Conservation (phyloP, 2,888 invertebrate species). For the Brachyptera putata region DNA sequence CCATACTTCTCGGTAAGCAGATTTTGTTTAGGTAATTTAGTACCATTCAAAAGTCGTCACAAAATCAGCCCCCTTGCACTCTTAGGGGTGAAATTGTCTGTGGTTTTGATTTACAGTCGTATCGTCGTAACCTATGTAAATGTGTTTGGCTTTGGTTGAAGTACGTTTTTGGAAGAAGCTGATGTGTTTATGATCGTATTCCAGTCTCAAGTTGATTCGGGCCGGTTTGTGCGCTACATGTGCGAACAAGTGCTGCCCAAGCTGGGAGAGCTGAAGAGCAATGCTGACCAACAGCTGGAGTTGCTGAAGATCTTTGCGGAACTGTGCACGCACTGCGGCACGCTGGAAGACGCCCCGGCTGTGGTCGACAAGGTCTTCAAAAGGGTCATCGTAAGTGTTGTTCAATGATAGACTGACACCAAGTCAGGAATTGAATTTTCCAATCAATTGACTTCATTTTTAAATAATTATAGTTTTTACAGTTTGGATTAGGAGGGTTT, state of each 20-base stretch:
- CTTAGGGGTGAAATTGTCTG: background rate
- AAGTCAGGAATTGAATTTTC: conserved; percentile 7
- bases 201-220: conserved; percentile 80
- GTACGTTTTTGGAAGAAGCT: too few species aligned
- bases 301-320: conserved; percentile 84
- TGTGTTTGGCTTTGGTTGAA: too few species aligned
- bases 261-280: conserved; percentile 62
- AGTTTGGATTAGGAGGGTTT: too few species aligned
- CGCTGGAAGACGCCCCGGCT: conserved; percentile 66
- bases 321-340: conserved; percentile 71
- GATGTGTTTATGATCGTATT: too few species aligned
- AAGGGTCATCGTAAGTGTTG: conserved; percentile 24
- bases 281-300: conserved; percentile 68
- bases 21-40: too few species aligned
- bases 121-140: too few species aligned
- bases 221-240: conserved; percentile 76
- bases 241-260: conserved; percentile 78
- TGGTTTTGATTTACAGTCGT: background rate
- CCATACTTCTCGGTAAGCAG: conserved; percentile 83
- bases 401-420: background rate
- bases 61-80: too few species aligned
- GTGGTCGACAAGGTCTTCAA: conserved; percentile 54
- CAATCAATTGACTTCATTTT: too few species aligned
- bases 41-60: too few species aligned
- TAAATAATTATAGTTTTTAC: too few species aligned